Conservation (phyloP, 2,797 vertebrate species). For the Alcedo quadribrachys region DNA sequence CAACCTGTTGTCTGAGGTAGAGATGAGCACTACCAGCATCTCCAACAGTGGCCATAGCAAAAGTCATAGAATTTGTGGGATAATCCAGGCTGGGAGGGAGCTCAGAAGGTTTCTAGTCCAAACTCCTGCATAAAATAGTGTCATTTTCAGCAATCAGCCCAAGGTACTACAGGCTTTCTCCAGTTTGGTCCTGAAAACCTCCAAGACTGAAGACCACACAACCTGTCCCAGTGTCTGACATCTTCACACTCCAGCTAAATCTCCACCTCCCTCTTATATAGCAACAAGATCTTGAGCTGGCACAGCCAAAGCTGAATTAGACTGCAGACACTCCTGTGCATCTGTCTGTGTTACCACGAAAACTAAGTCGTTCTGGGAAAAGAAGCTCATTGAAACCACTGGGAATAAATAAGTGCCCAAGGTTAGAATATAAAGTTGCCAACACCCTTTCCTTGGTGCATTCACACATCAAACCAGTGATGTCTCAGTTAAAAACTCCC, state of each 20-base stretch:
- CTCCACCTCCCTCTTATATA: background rate
- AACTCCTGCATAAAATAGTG: background rate
- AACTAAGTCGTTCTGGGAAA: background rate
- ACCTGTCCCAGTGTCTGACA: background rate
- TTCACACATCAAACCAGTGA: background rate
- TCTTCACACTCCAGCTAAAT: background rate
- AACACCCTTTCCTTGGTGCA: background rate
- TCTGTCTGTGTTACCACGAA: background rate
- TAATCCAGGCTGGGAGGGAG: background rate
- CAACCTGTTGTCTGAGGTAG: background rate
- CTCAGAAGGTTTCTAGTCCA: background rate
- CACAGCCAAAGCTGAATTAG: background rate
- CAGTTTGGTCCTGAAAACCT: background rate
- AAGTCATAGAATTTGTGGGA: background rate
- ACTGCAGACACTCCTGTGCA: background rate
- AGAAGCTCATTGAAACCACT: background rate
- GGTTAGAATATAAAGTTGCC: background rate
- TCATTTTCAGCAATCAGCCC: background rate
- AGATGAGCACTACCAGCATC: background rate
- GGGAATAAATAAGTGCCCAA: background rate
- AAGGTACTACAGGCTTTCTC: background rate
- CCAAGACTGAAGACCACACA: background rate
- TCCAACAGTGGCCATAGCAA: background rate
- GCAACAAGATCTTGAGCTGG: background rate
- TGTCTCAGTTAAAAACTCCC: background rate